Conservation (phyloP, 2,797 vertebrate species). For the Triplophysa bombifrons region DNA sequence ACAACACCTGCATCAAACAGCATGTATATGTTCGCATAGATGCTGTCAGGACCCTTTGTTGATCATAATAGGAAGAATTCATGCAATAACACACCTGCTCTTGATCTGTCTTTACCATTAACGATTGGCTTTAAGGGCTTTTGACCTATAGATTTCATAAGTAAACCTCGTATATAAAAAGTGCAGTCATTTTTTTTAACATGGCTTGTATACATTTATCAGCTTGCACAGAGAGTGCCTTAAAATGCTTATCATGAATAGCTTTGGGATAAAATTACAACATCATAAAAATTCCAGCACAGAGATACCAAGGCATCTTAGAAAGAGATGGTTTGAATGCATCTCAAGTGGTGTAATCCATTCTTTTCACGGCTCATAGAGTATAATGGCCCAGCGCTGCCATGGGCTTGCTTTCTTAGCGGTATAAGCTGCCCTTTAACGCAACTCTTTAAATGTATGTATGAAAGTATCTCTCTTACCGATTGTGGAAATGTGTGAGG, state of each 20-base stretch:
- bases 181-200: no score
- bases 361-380: constrained; percentile 27
- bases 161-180: not conserved
- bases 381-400: constrained; percentile 37
- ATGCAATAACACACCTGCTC: constrained; percentile 10
- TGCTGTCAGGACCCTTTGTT: constrained; percentile 11
- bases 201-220: not conserved
- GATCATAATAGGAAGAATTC: not conserved
- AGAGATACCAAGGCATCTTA: not conserved
- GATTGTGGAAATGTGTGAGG: constrained; percentile 97
- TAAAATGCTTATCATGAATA: not conserved
- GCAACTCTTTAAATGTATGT: constrained; percentile 37
- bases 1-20: not conserved
- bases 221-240: not conserved
- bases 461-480: constrained; percentile 78
- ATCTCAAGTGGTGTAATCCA: constrained; percentile 4
- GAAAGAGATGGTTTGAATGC: not conserved
- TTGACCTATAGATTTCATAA: not conserved
- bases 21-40: not conserved
- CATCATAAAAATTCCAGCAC: not conserved
- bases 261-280: constrained; percentile 2
- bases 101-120: not conserved
- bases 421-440: not conserved
- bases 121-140: not conserved
- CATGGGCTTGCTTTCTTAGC: constrained; percentile 12